Evolutionary conservation across 1,140 invertebrate species (phyloP), one percentile per base, ranked within the genome.

Genomic region (Drosophila paulistorum): DNA sequence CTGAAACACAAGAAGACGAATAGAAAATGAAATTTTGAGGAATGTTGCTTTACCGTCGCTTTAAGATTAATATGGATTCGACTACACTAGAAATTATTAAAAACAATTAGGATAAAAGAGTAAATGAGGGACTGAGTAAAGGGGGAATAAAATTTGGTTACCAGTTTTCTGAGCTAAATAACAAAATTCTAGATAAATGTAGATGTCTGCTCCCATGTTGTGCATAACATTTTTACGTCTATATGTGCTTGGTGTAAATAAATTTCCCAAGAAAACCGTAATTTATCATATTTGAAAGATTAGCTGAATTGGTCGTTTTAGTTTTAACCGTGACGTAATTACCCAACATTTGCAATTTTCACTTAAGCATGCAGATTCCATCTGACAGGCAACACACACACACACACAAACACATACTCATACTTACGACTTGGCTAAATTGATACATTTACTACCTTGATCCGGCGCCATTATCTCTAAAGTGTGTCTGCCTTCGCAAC

Each of bases 401-500:
- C 58, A 17, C 33, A 37, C 71, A 67, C n/a, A n/a, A 20, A 37
- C 17, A 48, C 42, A 48, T 11, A 26, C 6, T 10, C 26, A 35
- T 7, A 35, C 26, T 20, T 20, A 48, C 33, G 61, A 20, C 26
- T n/a, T 39, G 60, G 73, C 73, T 70, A 77, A 87, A 85, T 85
- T 85, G 82, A 85, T 85, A 85, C 82, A 85, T 85, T 87, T 87
- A 85, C 82, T 85, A 85, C 83, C 82, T 82, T 82, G 84, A 85
- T 87, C 83, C 82, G 82, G 80, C 17, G 17, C 83, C 77, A 87
- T 85, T 85, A 85, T 87, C 79, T 68, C 57, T 59, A 20, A 59
- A 59, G 33, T 59, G 57, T 59, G 57, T 59, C 30, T 37, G 57
- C 11, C 14, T 39, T 51, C 45, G n/a, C 20, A 23, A 51, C 45